These are phyloP conservation scores for Craterocephalus amniculus DNA, from an alignment of 2,797 vertebrate genomes.

Conservation along the genomic window DNA sequence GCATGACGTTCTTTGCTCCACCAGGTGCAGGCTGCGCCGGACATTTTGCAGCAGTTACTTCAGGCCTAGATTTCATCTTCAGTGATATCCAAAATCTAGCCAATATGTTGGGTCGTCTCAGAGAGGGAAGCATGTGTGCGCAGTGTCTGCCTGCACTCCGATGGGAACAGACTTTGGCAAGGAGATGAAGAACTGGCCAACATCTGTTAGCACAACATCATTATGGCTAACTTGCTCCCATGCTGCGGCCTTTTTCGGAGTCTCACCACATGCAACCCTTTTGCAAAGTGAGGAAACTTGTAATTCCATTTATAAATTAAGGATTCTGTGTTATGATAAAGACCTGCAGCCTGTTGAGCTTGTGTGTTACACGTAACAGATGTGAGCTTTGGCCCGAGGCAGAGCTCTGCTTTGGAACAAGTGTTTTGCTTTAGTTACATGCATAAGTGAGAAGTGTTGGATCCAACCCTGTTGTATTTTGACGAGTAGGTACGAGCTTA, in stretches of 20 bases:
- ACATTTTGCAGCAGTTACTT: slow-evolving; percentile 67
- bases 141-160: slow-evolving; percentile 65
- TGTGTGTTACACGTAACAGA: slow-evolving; percentile 64
- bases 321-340: slow-evolving; percentile 47
- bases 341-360: slow-evolving; percentile 40
- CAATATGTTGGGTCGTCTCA: slow-evolving; percentile 49
- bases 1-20: slow-evolving; percentile 42
- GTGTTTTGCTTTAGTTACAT: slow-evolving; percentile 51
- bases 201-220: slow-evolving; percentile 85
- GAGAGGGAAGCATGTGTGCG: slow-evolving; percentile 64
- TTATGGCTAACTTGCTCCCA: slow-evolving; percentile 74
- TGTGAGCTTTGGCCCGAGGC: slow-evolving; percentile 55
- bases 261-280: slow-evolving; percentile 69
- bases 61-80: slow-evolving; percentile 67
- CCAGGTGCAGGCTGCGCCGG: slow-evolving; percentile 52
- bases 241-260: slow-evolving; percentile 64
- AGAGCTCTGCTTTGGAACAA: slow-evolving; percentile 39
- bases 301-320: slow-evolving; percentile 68
- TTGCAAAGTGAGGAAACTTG: slow-evolving; percentile 51
- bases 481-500: slow-evolving; percentile 15
- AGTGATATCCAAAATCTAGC: slow-evolving; percentile 55
- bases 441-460: slow-evolving; percentile 34
- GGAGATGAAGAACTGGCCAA: slow-evolving; percentile 79
- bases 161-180: slow-evolving; percentile 73
- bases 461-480: slow-evolving; percentile 32